Percentiles rank a stretch among this genome's conserved stretches.
Evolutionary conservation across 2,888 invertebrate genomes (phyloP).

Genomic region (Gymnocheta viridis): DNA sequence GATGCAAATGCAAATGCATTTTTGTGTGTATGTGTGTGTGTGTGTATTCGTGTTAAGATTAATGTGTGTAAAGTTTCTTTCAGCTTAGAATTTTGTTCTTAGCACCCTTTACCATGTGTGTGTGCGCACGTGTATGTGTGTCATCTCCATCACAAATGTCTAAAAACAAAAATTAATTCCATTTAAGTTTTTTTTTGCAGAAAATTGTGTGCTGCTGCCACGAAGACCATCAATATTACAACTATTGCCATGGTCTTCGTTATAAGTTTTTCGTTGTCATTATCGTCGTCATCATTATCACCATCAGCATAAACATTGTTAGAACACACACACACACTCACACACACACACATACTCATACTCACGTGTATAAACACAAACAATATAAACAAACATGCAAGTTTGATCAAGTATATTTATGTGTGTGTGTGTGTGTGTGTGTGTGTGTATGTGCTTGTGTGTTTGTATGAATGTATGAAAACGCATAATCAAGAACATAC

Average conservation of each 20-base stretch:
- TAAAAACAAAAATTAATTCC: conserved; percentile 82
- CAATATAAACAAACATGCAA: neutral
- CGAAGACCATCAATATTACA: conserved; percentile 68
- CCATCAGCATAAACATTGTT: conserved; percentile 60
- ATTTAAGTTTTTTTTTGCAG: conserved; percentile 77
- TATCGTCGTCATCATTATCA: conserved; percentile 42
- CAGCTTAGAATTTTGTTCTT: conserved; percentile 33
- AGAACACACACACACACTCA: conserved; percentile 1
- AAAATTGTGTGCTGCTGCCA: conserved; percentile 72
- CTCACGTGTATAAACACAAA: neutral
- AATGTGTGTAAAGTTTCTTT: conserved; percentile 37
- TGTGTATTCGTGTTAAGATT: conserved; percentile 1
- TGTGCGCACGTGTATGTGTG: neutral
- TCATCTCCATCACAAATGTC: conserved; percentile 75
- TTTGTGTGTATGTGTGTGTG: neutral
- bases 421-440: neutral
- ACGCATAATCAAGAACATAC: conserved; percentile 66
- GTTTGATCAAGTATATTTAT: neutral
- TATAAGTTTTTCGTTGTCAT: conserved; percentile 49
- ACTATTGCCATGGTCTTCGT: conserved; percentile 43
- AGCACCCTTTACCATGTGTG: neutral
- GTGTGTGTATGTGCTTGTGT: neutral
- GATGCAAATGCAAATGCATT: neutral
- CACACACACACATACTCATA: neutral
- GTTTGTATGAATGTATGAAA: conserved; percentile 16